These are phyloP conservation scores for Pyrgus malvae DNA, from an alignment of 2,888 invertebrate genomes.

Conservation along the genomic window DNA sequence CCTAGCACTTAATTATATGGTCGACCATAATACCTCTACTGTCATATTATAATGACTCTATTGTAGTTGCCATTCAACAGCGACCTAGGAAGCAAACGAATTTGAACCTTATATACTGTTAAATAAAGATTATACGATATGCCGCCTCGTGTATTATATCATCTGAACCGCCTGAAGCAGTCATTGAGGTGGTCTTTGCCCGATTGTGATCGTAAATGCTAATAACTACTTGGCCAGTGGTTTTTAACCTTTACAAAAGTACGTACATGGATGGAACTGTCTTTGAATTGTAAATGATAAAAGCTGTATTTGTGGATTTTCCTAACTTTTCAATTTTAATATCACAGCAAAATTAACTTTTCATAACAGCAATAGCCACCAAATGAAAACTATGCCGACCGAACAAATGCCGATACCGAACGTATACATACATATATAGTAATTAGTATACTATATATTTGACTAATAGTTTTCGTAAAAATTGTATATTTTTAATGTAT, in stretches of 20 bases:
- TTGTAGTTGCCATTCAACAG: conserved; percentile 32
- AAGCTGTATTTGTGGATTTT: no score
- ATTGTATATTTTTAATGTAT: no score
- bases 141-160: conserved; percentile 14
- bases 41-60: conserved; percentile 65
- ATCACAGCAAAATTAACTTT: no score
- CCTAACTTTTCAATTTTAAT: no score
- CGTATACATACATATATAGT: no score
- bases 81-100: neutral
- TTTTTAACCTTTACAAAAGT: neutral
- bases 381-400: no score
- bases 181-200: conserved; percentile 31
- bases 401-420: no score
- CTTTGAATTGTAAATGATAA: no score
- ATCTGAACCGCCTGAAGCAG: conserved; percentile 30
- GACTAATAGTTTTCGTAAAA: no score
- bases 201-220: conserved; percentile 50
- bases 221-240: conserved; percentile 40
- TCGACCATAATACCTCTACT: conserved; percentile 32
- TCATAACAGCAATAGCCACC: no score
- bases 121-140: neutral
- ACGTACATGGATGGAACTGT: no score
- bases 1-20: conserved; percentile 4
- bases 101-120: conserved; percentile 1
- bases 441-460: no score